Conservation (phyloP, 2,888 invertebrate genomes). For the Antheraea assamensis region DNA sequence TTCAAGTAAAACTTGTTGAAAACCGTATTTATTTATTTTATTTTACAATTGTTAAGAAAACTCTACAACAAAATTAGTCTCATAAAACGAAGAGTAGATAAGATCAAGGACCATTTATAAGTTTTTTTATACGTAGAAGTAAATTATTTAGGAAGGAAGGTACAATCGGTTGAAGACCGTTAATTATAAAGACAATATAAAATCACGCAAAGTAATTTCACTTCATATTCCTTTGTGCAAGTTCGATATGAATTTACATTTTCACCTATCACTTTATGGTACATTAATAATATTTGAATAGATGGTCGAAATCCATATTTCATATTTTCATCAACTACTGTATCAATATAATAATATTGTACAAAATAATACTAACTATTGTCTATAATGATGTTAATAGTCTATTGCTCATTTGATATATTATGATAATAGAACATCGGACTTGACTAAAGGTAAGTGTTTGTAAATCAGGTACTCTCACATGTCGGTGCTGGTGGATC, state of each 20-base stretch:
- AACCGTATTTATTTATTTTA: background rate
- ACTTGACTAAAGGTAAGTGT: background rate
- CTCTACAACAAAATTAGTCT: no score
- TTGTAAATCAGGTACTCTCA: conserved; percentile 90
- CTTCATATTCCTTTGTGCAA: background rate
- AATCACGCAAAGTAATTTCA: background rate
- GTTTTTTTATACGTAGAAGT: no score
- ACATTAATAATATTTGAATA: background rate
- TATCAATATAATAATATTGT: background rate
- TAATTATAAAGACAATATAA: background rate
- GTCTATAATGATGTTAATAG: background rate
- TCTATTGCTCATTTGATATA: background rate
- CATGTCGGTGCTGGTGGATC: conserved; percentile 97
- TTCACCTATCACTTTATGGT: background rate
- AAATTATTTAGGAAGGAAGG: no score
- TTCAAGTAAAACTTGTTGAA: background rate
- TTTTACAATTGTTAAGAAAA: no score
- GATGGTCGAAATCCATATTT: background rate
- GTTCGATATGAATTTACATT: background rate
- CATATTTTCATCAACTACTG: background rate
- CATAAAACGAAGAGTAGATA: no score
- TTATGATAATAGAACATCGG: background rate
- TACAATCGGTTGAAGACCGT: no score
- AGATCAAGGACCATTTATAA: no score
- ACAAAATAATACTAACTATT: background rate